Conservation (phyloP, 2,797 vertebrate species). For the Halcyon badia region DNA sequence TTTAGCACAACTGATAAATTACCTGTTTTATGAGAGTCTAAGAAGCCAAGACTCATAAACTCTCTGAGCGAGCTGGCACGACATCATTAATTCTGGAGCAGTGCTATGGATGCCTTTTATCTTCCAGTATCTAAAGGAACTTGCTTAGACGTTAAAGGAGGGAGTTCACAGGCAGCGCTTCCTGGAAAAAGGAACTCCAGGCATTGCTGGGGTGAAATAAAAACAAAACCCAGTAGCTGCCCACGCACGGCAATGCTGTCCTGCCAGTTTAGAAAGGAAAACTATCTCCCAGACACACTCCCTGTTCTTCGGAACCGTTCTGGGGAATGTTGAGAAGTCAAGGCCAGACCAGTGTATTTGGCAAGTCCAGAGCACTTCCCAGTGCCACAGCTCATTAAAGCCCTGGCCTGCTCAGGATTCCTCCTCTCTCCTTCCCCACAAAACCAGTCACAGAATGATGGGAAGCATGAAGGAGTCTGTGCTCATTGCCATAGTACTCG, state of each 20-base stretch:
- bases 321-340: background rate
- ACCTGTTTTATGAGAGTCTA: constrained; percentile 10
- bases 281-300: fast-evolving
- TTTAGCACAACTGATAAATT: constrained; percentile 41
- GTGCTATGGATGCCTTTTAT: background rate
- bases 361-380: background rate
- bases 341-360: background rate
- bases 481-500: background rate
- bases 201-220: background rate
- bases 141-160: background rate
- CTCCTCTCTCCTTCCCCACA: background rate
- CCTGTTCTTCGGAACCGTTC: background rate
- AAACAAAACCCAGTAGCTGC: background rate
- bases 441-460: background rate
- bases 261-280: background rate
- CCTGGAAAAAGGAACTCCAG: background rate
- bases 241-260: background rate
- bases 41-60: constrained; percentile 52
- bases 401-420: background rate
- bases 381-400: background rate
- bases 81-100: constrained; percentile 22
- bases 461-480: background rate
- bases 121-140: background rate
- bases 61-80: background rate
- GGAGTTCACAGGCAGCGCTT: background rate